Conservation (phyloP, 2,797 vertebrate genomes). For the Arnoldichthys spilopterus region DNA sequence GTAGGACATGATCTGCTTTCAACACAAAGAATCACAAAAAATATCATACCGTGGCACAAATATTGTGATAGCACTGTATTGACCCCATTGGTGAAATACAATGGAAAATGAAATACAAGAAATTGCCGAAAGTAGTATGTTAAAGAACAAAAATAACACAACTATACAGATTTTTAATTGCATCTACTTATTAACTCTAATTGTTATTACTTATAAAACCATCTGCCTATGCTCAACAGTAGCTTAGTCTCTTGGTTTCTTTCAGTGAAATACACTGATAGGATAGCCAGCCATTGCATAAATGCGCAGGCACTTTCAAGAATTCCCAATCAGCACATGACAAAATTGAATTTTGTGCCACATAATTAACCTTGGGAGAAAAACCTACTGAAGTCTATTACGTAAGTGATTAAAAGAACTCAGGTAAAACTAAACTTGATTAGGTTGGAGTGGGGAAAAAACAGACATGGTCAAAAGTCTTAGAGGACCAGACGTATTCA, state of each 20-base stretch:
- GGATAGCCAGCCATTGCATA: slow-evolving; percentile 21
- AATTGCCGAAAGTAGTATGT: no score
- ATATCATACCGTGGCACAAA: no score
- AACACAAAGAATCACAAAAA: no score
- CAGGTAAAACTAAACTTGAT: slow-evolving; percentile 80
- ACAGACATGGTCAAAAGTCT: slow-evolving; percentile 65
- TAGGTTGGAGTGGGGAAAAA: slow-evolving; percentile 61
- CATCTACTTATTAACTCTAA: no score
- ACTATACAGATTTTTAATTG: no score
- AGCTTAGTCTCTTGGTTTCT: not conserved
- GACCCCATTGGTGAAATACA: no score
- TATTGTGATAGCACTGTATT: no score
- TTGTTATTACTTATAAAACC: no score
- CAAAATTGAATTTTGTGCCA: slow-evolving; percentile 79
- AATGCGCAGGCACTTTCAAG: slow-evolving; percentile 64
- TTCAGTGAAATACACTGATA: slow-evolving; percentile 11
- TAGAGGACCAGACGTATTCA: slow-evolving; percentile 67
- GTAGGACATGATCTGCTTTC: no score
- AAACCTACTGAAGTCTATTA: slow-evolving; percentile 78
- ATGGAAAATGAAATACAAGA: no score
- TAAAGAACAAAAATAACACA: no score
- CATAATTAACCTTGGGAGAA: slow-evolving; percentile 79
- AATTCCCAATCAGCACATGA: slow-evolving; percentile 76
- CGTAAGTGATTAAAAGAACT: slow-evolving; percentile 82
- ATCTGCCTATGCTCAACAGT: not conserved